Evolutionary conservation across 1,140 invertebrate genomes (phyloP), one percentile per base, ranked within the genome.

Genomic region (Lepidurus packardi): DNA sequence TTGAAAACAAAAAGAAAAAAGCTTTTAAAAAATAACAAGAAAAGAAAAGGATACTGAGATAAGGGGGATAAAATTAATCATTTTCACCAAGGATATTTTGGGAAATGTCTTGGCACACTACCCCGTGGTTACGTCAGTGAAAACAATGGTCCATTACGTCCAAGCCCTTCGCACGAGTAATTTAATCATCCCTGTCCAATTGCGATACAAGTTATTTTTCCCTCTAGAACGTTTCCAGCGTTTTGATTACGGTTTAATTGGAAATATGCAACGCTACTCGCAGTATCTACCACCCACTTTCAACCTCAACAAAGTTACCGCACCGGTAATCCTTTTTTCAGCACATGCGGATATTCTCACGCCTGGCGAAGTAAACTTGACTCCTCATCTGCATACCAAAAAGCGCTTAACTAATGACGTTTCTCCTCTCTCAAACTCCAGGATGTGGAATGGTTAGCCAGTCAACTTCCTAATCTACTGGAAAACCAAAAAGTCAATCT

Each of bases 161-260:
- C 53, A 65, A 65, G 7, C 13, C 53, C 53, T 65, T 65, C 53
- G 53, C 9, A 65, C 16, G 6, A 21, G 53, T 65, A 65, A 65
- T 21, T 47, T 47, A 4, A 4, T 47, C 3, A 7, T 16, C 43
- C 43, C 13, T 78, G 24, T 42, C 65, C 43, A 41, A 78, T 9
- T 78, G 25, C 42, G 77, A 34, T 65, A n/a, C 77, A 78, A 74
- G 43, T 44, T 44, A 42, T 41, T n/a, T 65, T 34, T 43, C 9
- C 16, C 9, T 43, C 16, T 41, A 82, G 81, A 79, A 73, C 77
- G 80, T 25, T 84, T 84, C 78, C 76, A 78, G 81, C 85, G 87
- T 73, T 93, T 88, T 79, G 91, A 93, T 82, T 93, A 90, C 81
- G 92, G 91, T 0, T 13, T 53, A 1, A 80, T 84, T 6, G 86